Conservation (phyloP, 1,140 invertebrate species). For the Brachionus rubens region DNA sequence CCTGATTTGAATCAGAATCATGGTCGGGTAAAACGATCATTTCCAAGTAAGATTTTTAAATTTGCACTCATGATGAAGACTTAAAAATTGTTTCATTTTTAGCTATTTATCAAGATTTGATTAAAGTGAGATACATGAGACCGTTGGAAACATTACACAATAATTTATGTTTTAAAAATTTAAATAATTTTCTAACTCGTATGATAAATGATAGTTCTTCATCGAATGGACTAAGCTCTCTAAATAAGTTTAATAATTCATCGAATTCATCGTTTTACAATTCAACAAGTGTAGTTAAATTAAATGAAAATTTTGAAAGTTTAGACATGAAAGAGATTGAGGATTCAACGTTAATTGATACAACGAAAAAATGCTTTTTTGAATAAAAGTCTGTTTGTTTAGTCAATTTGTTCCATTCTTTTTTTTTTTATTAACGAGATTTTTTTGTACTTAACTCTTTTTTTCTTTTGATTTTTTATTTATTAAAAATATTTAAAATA, state of each 20-base stretch:
- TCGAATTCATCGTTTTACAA: background rate
- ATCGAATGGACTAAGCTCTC: background rate
- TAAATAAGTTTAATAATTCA: background rate
- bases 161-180: conserved; percentile 42
- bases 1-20: conserved; percentile 23
- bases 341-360: no score
- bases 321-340: no score
- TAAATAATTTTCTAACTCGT: conserved; percentile 37
- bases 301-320: no score
- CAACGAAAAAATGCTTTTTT: no score
- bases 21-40: background rate
- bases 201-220: conserved; percentile 34
- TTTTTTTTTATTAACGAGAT: background rate
- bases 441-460: background rate
- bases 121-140: conserved; percentile 44
- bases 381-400: no score
- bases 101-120: conserved; percentile 46
- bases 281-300: background rate
- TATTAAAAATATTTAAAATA: no score
- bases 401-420: background rate
- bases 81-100: background rate
- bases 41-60: conserved; percentile 18
- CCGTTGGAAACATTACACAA: conserved; percentile 46
- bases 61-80: no score
- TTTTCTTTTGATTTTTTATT: no score